Evolutionary conservation across 1,140 invertebrate genomes (phyloP), one percentile per base, ranked within the genome.

Genomic region (Probaryconus sp.): DNA sequence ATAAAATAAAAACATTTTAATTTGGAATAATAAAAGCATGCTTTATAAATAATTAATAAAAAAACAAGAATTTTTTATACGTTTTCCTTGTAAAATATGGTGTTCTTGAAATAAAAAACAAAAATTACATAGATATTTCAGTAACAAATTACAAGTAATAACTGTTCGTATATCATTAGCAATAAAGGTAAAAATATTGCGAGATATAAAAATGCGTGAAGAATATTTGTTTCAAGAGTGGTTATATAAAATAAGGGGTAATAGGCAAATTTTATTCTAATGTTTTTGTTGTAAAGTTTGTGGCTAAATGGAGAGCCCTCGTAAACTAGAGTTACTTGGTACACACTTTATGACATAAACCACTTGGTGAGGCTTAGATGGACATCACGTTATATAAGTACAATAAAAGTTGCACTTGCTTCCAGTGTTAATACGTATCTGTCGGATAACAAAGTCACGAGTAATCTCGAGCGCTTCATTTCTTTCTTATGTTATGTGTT

Each of bases 251-350:
- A 50, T 50, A 50, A 63, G n/a, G 48, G 30, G 35, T 50, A 42
- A 63, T 63, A 50, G 17, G 45, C 45, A 50, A 50, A 31, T 42
- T 63, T 63, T 26, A 63, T 63, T 42, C 7, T 14, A 11, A 17
- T 10, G 21, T 6, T 26, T 0, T 28, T 16, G 58, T 38, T 63
- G 58, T 50, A 63, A 63, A 50, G 45, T 61, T 47, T 38, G 13
- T 21, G 35, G 43, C 26, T 40, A 50, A 61, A 48, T 48, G 21
- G 33, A 47, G 56, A 13, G 33, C 7, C 20, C 33, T 61, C 56
- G 56, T 38, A 38, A 61, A 61, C 40, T 21, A n/a, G 21, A 20
- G 53, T 51, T 43, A 63, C 24, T 48, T 14, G 10, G 33, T 42
- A 9, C 10, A 33, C 26, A 7, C 11, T 11, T 5, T 13, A 24